phyloP scores from a whole-genome alignment of 2,797 vertebrate species.

The Sebastes iracundus region DNA sequence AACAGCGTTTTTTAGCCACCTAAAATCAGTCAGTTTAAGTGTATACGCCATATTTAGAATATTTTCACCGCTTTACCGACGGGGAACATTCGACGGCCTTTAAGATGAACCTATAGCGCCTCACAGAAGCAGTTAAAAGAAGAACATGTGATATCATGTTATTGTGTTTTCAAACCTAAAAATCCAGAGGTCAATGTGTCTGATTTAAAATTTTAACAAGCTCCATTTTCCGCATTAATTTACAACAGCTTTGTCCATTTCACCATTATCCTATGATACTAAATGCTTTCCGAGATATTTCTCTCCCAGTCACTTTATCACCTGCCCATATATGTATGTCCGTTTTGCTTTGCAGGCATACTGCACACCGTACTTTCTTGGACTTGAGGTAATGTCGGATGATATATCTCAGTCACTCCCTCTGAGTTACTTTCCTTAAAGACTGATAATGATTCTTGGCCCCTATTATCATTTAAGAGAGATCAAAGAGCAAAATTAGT shows the following conservation, averaged over 20 bases:
- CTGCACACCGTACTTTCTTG: conserved; percentile 4
- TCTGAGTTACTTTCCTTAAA: conserved; percentile 57
- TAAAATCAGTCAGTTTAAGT: no score
- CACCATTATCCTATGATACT: background rate
- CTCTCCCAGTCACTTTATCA: background rate
- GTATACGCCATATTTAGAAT: no score
- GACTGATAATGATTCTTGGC: conserved; percentile 68
- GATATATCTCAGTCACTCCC: conserved; percentile 36
- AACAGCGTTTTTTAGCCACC: accelerated
- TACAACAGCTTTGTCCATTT: background rate
- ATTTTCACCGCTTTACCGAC: accelerated
- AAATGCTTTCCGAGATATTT: background rate
- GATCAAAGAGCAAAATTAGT: conserved; percentile 76
- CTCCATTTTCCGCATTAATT: background rate
- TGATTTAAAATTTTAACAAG: background rate
- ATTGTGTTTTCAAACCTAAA: background rate
- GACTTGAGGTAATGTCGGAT: conserved; percentile 6
- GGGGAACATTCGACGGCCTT: no score
- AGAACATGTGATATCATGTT: background rate
- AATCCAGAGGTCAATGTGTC: background rate
- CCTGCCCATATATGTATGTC: background rate
- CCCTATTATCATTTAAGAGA: conserved; percentile 78
- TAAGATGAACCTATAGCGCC: background rate
- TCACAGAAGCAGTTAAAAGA: background rate
- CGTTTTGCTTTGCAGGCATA: background rate